Conservation (phyloP, 2,113 vertebrate genomes). For the Sinocyclocheilus anophthalmus region DNA sequence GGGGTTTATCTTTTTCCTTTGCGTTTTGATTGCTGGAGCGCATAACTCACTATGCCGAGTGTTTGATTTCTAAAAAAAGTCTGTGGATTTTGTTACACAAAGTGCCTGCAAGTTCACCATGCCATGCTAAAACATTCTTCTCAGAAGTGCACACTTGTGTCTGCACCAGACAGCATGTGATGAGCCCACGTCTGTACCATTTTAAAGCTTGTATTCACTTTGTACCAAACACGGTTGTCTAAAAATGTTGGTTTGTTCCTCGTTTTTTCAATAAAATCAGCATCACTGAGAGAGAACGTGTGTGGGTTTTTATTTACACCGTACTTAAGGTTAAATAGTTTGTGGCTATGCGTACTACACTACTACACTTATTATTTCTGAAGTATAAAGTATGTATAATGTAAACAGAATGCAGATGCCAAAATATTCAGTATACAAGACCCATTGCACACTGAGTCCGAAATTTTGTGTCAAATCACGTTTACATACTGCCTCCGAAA, state of each 20-base stretch:
- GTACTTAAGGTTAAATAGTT: too few species aligned
- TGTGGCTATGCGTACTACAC: too few species aligned
- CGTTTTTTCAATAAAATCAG: constrained; percentile 61
- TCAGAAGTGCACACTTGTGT: constrained; percentile 12
- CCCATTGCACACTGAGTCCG: too few species aligned
- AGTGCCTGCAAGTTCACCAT: constrained; percentile 3
- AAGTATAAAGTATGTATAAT: too few species aligned
- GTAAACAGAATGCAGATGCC: too few species aligned
- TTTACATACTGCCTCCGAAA: too few species aligned
- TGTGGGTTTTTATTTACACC: neutral
- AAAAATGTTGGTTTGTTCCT: constrained; percentile 30
- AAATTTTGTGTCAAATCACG: too few species aligned
- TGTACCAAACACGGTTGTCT: constrained; percentile 33
- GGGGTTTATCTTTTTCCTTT: constrained; percentile 34
- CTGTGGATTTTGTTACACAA: constrained; percentile 4
- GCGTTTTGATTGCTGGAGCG: constrained; percentile 9
- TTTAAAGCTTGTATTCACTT: constrained; percentile 22
- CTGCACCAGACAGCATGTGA: constrained; percentile 52
- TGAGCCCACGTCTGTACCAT: constrained; percentile 13
- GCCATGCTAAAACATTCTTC: constrained; percentile 32
- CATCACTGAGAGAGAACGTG: constrained; percentile 21
- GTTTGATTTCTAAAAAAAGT: constrained; percentile 11
- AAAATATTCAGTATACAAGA: too few species aligned
- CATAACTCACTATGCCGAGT: neutral
- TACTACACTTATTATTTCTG: too few species aligned